These are phyloP conservation scores for Unio pictorum DNA, from an alignment of 2,888 invertebrate genomes.

Conservation along the genomic window DNA sequence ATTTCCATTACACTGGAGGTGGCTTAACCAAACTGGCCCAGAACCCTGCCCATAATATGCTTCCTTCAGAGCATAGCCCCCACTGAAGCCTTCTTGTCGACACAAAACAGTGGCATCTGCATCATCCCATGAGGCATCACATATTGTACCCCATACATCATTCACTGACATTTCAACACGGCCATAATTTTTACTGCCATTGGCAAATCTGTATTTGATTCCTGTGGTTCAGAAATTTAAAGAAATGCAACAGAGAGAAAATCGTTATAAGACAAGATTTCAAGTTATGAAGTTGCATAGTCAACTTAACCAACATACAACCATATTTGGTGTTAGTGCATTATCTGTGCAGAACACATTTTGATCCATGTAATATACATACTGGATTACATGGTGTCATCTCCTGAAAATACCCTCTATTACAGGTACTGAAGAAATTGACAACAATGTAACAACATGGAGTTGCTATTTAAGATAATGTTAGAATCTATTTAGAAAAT, in stretches of 20 bases:
- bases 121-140: constrained; percentile 82
- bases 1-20: constrained; percentile 53
- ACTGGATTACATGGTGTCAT: too few species aligned
- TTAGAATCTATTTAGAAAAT: too few species aligned
- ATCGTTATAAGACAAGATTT: too few species aligned
- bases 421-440: too few species aligned
- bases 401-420: too few species aligned
- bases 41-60: constrained; percentile 47
- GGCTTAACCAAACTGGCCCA: constrained; percentile 66
- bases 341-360: too few species aligned
- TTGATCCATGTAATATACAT: too few species aligned
- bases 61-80: constrained; percentile 47
- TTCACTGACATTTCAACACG: constrained; percentile 80
- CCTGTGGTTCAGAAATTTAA: constrained; percentile 35
- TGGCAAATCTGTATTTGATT: constrained; percentile 49
- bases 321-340: too few species aligned
- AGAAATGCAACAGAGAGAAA: not conserved
- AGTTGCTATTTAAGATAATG: too few species aligned
- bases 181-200: constrained; percentile 36
- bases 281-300: too few species aligned
- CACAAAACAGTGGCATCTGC: constrained; percentile 78
- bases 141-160: constrained; percentile 82
- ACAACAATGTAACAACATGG: too few species aligned
- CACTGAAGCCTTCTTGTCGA: constrained; percentile 46
- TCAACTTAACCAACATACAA: too few species aligned